Conservation (phyloP, 2,888 invertebrate genomes). For the Noctua fimbriata region DNA sequence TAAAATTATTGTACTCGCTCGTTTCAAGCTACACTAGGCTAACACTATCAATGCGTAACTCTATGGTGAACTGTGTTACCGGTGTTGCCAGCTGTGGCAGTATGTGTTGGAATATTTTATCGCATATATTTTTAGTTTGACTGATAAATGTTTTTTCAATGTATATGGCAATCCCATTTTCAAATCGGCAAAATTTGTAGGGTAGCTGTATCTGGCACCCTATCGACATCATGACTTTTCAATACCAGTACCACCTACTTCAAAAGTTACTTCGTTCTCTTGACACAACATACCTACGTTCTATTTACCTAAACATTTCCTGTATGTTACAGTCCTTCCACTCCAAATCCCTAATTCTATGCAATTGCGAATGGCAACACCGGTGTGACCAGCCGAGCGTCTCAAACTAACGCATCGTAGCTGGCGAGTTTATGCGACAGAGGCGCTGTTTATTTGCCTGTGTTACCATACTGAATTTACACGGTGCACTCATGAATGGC, state of each 20-base stretch:
- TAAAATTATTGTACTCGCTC: slow-evolving; percentile 54
- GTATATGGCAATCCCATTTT: not conserved
- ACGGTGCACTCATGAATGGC: slow-evolving; percentile 56
- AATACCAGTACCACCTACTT: not conserved
- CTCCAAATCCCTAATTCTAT: slow-evolving; percentile 58
- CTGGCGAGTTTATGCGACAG: slow-evolving; percentile 66
- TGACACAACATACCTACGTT: not conserved
- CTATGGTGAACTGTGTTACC: slow-evolving; percentile 33
- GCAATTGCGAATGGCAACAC: slow-evolving; percentile 62
- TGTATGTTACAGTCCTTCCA: slow-evolving; percentile 53
- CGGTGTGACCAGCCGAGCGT: slow-evolving; percentile 57
- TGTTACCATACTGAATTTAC: slow-evolving; percentile 58
- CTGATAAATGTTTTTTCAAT: not conserved
- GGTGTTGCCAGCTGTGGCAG: slow-evolving; percentile 35
- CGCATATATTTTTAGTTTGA: not conserved
- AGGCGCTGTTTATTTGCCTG: slow-evolving; percentile 63
- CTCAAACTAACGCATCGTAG: slow-evolving; percentile 69
- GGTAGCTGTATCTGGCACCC: not conserved
- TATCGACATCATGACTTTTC: not conserved
- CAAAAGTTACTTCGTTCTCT: not conserved
- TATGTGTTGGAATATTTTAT: slow-evolving; percentile 12
- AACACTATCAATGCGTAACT: slow-evolving; percentile 53
- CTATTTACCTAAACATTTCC: slow-evolving; percentile 20
- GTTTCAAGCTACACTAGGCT: slow-evolving; percentile 55
- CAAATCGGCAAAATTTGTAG: not conserved